Percentiles rank a stretch among this genome's conserved stretches.
These are phyloP conservation scores for Idaea dimidiata DNA, from an alignment of 2,888 invertebrate species.

Conservation along the genomic window DNA sequence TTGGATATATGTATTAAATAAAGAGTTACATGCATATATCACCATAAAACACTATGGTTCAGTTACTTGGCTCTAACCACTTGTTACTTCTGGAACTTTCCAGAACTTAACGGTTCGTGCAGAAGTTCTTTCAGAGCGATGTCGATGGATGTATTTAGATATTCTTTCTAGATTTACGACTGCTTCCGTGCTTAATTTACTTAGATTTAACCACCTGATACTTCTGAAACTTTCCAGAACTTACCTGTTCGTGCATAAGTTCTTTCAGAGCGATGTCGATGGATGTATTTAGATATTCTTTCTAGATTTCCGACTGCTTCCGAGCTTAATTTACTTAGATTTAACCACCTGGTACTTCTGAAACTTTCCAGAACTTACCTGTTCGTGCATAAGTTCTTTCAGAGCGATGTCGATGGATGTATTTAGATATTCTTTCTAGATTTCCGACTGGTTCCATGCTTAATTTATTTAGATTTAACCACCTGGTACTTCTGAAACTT, in stretches of 20 bases:
- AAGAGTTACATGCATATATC: too few relatives aligned
- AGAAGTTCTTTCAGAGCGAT: constrained; percentile 73
- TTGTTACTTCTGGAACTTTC: too few relatives aligned
- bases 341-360: constrained; percentile 87
- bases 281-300: constrained; percentile 95
- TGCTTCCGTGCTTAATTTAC: constrained; percentile 88
- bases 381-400: constrained; percentile 63
- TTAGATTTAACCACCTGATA: background rate
- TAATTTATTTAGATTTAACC: constrained; percentile 88
- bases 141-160: constrained; percentile 94
- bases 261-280: constrained; percentile 82
- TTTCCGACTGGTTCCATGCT: constrained; percentile 93
- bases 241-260: constrained; percentile 54
- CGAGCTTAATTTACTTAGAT: constrained; percentile 92
- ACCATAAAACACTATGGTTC: too few relatives aligned
- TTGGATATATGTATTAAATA: too few relatives aligned
- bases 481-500: constrained; percentile 84
- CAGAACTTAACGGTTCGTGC: constrained; percentile 40
- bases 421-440: constrained; percentile 94
- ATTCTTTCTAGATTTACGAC: constrained; percentile 94
- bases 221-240: background rate
- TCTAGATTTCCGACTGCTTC: constrained; percentile 93
- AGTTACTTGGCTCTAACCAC: too few relatives aligned
- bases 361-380: constrained; percentile 2
- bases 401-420: constrained; percentile 88